A percentile compares a stretch with the other conserved stretches of the same genome.
Evolutionary conservation across 2,797 vertebrate species (phyloP).

Genomic region (Epinephelus awoara): DNA sequence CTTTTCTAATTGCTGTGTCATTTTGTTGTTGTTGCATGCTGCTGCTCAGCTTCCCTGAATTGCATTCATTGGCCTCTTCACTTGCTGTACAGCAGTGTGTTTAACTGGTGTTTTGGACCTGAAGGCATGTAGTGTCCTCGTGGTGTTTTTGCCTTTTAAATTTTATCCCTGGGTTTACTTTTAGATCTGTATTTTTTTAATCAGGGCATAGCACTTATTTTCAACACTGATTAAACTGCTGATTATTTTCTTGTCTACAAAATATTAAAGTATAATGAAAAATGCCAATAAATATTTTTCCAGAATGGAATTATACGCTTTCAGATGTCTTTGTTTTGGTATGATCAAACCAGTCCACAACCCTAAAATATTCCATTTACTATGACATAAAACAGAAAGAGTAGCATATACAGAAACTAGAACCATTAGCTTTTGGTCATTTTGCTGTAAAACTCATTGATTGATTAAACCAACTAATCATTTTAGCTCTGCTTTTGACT

Average conservation of each 20-base stretch:
- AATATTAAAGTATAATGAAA: not conserved
- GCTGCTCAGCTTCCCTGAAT: slow-evolving; percentile 29
- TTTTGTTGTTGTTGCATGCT: slow-evolving; percentile 32
- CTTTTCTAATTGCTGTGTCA: slow-evolving; percentile 55
- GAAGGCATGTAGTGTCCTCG: slow-evolving; percentile 5
- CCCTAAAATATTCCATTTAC: not conserved
- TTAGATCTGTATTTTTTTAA: not conserved
- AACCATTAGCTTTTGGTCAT: not conserved
- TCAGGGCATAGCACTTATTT: not conserved
- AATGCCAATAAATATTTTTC: not conserved
- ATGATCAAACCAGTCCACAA: not conserved
- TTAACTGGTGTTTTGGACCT: slow-evolving; percentile 16
- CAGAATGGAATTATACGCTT: not conserved
- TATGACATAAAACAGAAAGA: not conserved
- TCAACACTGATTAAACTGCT: too few relatives aligned
- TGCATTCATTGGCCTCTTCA: slow-evolving; percentile 18
- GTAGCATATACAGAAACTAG: not conserved
- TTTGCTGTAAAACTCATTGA: not conserved
- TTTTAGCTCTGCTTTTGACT: not conserved
- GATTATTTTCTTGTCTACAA: not conserved
- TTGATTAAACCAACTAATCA: too few relatives aligned
- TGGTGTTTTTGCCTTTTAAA: not conserved
- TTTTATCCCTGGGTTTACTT: not conserved
- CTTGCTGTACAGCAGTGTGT: not conserved
- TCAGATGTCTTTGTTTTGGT: not conserved